A percentile compares a stretch with the other conserved stretches of the same genome.
These are phyloP conservation scores for Nothocercus nigrocapillus DNA, from an alignment of 2,113 vertebrate genomes.

Conservation along the genomic window DNA sequence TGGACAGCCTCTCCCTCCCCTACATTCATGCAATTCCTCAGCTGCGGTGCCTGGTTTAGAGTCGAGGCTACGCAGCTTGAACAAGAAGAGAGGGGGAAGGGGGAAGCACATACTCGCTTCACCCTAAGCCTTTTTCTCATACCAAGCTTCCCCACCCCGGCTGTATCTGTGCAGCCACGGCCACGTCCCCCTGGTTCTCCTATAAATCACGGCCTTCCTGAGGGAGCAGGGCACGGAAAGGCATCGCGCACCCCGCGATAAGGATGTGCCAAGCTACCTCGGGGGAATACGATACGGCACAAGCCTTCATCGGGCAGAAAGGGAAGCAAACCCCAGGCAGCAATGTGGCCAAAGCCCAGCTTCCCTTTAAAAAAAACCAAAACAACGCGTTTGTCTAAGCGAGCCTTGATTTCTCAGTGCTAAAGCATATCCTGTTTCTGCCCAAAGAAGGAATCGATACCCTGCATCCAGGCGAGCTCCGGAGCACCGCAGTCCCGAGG, in stretches of 20 bases:
- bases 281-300: not conserved
- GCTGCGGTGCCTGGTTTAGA: not conserved
- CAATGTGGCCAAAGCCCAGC: rapidly evolving
- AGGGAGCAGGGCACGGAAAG: not conserved
- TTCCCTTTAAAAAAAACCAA: not conserved
- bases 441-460: not conserved
- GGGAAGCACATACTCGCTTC: not conserved
- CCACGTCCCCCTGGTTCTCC: not conserved
- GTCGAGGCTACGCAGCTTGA: not conserved
- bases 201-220: not conserved
- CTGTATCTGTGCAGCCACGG: not conserved
- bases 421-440: not conserved
- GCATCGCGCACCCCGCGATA: rapidly evolving
- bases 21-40: constrained; percentile 67
- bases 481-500: not conserved
- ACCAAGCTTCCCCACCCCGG: constrained; percentile 26
- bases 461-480: not conserved
- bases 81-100: not conserved
- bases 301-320: not conserved
- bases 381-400: not conserved
- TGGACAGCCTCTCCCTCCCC: constrained; percentile 42
- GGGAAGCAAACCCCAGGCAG: not conserved
- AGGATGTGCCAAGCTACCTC: not conserved
- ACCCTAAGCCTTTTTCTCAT: constrained; percentile 54
- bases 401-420: not conserved